These are phyloP conservation scores for Ancistrus triradiatus DNA, from an alignment of 2,113 vertebrate genomes.

Conservation along the genomic window DNA sequence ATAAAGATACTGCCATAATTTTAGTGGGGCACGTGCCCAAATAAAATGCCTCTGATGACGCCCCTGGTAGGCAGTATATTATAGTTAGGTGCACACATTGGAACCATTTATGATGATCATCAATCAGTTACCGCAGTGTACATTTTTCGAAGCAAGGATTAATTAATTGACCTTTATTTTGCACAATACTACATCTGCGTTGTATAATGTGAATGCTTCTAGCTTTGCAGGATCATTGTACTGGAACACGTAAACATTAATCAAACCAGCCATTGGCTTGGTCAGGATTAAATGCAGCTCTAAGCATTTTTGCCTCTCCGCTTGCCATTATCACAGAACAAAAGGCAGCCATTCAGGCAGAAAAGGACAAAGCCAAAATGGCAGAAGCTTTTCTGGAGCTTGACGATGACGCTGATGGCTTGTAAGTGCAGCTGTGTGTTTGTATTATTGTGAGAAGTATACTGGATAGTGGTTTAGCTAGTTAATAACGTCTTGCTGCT, in stretches of 20 bases:
- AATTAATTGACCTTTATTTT: not conserved
- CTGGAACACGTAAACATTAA: not conserved
- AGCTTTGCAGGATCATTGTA: too few relatives aligned
- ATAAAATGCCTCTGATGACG: too few relatives aligned
- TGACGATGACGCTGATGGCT: conserved; percentile 76
- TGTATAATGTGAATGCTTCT: too few relatives aligned
- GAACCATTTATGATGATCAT: too few relatives aligned
- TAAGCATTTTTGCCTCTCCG: not conserved
- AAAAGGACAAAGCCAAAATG: conserved; percentile 71
- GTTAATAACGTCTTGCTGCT: too few relatives aligned
- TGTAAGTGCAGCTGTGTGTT: conserved; percentile 67
- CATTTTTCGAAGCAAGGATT: too few relatives aligned
- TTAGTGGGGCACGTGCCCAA: too few relatives aligned
- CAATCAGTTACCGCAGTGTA: too few relatives aligned
- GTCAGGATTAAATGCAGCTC: not conserved
- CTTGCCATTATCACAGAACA: conserved; percentile 68
- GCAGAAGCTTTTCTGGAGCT: conserved; percentile 76
- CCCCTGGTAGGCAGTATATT: too few relatives aligned
- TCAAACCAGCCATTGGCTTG: not conserved
- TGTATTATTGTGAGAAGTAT: not conserved
- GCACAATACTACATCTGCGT: too few relatives aligned
- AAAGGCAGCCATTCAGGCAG: conserved; percentile 63
- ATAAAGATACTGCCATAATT: too few relatives aligned
- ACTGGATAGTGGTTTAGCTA: not conserved
- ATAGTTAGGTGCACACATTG: too few relatives aligned